phyloP scores from a whole-genome alignment of 2,888 invertebrate species.

The Schrankia costaestrigalis region DNA sequence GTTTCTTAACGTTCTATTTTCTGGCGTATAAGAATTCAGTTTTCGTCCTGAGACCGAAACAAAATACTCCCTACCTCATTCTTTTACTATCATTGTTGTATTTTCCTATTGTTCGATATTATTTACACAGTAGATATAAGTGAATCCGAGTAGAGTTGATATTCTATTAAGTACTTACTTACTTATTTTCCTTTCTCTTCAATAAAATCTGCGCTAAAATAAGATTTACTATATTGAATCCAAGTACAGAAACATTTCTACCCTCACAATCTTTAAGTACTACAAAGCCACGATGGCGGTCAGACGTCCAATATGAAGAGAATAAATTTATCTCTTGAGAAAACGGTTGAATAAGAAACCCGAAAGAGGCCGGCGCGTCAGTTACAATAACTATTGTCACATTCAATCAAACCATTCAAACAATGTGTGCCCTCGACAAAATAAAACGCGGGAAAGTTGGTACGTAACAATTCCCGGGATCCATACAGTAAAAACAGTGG shows the following conservation, averaged over 20 bases:
- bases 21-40: slow-evolving; percentile 16
- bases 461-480: slow-evolving; percentile 59
- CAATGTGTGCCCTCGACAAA: slow-evolving; percentile 60
- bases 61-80: slow-evolving; percentile 18
- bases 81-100: slow-evolving; percentile 11
- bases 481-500: slow-evolving; percentile 74
- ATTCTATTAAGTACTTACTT: too few species aligned
- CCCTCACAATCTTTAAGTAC: slow-evolving; percentile 32
- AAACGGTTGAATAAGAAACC: slow-evolving; percentile 49
- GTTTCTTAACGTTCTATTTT: slow-evolving; percentile 17
- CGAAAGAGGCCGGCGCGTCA: slow-evolving; percentile 48
- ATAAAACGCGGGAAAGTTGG: slow-evolving; percentile 63
- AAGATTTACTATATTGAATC: too few species aligned
- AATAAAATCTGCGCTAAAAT: too few species aligned
- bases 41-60: slow-evolving; percentile 21
- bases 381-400: slow-evolving; percentile 75
- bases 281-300: slow-evolving; percentile 34
- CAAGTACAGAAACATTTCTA: slow-evolving; percentile 13
- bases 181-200: too few species aligned
- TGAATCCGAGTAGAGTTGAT: too few species aligned
- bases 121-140: too few species aligned
- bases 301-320: slow-evolving; percentile 43
- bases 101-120: slow-evolving; percentile 11
- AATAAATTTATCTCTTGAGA: slow-evolving; percentile 45
- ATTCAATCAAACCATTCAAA: slow-evolving; percentile 74